These are phyloP conservation scores for Rhagoletis pomonella DNA, from an alignment of 1,140 invertebrate genomes.

Conservation along the genomic window DNA sequence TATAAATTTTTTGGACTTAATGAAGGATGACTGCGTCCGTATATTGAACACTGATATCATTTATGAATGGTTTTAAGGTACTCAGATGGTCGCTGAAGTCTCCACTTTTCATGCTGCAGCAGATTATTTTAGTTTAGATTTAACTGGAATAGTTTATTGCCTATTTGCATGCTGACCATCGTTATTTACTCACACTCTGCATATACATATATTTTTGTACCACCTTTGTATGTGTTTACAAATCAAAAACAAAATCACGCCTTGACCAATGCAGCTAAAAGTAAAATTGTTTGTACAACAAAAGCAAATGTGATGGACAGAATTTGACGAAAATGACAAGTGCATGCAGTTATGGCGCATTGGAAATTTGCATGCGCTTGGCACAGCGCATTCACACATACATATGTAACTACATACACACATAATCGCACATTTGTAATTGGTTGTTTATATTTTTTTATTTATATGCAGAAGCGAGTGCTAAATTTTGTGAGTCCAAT, in stretches of 20 bases:
- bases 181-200: too few relatives aligned
- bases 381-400: not conserved
- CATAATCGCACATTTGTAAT: not conserved
- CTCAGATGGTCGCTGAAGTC: too few relatives aligned
- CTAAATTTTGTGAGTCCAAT: not conserved
- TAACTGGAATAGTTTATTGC: too few relatives aligned
- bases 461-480: slow-evolving; percentile 10
- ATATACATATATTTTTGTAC: too few relatives aligned
- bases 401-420: not conserved
- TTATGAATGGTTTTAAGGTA: too few relatives aligned
- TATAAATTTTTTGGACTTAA: too few relatives aligned
- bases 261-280: slow-evolving; percentile 33
- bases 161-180: too few relatives aligned
- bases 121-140: too few relatives aligned
- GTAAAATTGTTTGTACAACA: slow-evolving; percentile 6
- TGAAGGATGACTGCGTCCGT: too few relatives aligned
- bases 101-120: too few relatives aligned
- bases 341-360: slow-evolving; percentile 1
- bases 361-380: not conserved
- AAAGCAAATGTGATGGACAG: not conserved
- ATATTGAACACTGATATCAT: too few relatives aligned
- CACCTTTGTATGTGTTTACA: too few relatives aligned
- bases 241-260: not conserved
- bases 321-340: slow-evolving; percentile 34
- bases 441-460: slow-evolving; percentile 10